phyloP scores from a whole-genome alignment of 2,113 vertebrate species.

The Ammodytes dubius region DNA sequence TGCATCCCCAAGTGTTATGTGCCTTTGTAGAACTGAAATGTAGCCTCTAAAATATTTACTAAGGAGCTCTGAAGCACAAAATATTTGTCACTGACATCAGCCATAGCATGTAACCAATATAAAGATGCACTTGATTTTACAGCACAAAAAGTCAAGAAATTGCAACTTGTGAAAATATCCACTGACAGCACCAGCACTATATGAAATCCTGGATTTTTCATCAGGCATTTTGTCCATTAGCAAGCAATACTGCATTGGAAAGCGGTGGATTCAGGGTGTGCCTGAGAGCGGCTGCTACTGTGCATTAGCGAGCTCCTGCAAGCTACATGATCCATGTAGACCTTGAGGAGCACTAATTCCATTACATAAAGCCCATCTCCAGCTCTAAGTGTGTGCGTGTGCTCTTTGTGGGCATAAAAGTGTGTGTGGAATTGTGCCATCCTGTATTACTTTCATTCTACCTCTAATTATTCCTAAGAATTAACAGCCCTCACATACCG shows the following conservation, averaged over 20 bases:
- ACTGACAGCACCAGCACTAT: neutral
- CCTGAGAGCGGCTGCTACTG: slow-evolving; percentile 55
- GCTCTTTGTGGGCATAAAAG: slow-evolving; percentile 29
- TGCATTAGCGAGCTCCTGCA: slow-evolving; percentile 68
- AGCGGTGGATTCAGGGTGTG: slow-evolving; percentile 60
- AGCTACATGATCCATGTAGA: slow-evolving; percentile 64
- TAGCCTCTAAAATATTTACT: neutral
- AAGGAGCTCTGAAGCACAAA: neutral
- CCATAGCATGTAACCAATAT: neutral
- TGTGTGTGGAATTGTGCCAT: slow-evolving; percentile 56
- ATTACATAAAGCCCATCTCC: slow-evolving; percentile 72
- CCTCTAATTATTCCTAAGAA: slow-evolving; percentile 61
- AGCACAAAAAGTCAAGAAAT: neutral
- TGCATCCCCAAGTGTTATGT: neutral
- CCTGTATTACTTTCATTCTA: slow-evolving; percentile 62
- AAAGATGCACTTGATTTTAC: neutral
- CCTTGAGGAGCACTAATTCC: slow-evolving; percentile 74
- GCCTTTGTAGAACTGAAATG: neutral
- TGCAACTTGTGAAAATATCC: neutral
- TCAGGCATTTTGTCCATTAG: slow-evolving; percentile 34
- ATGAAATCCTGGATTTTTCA: slow-evolving; percentile 25
- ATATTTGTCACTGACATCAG: neutral
- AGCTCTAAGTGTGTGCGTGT: slow-evolving; percentile 36
- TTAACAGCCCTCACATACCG: slow-evolving; percentile 39
- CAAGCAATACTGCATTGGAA: slow-evolving; percentile 14